A percentile compares a stretch with the other conserved stretches of the same genome.
Conservation (phyloP, 1,140 invertebrate genomes). For the Bombus terrestris region DNA sequence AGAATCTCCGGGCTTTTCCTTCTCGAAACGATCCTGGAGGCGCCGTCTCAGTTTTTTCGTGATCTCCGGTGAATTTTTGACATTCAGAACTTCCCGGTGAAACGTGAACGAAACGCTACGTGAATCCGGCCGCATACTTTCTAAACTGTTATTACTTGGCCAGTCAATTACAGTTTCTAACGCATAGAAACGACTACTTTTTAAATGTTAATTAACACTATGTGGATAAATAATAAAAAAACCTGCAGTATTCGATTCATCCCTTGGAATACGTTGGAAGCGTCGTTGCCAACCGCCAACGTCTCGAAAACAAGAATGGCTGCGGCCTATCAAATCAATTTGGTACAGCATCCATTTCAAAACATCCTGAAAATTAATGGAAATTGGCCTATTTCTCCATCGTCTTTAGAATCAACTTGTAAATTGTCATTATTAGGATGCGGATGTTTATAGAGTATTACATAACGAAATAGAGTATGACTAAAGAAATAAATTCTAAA, state of each 20-base stretch:
- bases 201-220: not conserved
- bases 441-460: too few species aligned
- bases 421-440: not conserved
- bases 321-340: not conserved
- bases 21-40: constrained; percentile 81
- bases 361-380: not conserved
- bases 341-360: not conserved
- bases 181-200: not conserved
- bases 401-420: not conserved
- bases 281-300: constrained; percentile 44
- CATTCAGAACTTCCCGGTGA: constrained; percentile 75
- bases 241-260: constrained; percentile 2
- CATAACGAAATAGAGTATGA: too few species aligned
- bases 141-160: not conserved
- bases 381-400: not conserved
- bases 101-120: constrained; percentile 80
- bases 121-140: constrained; percentile 79
- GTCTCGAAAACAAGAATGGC: constrained; percentile 44
- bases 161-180: not conserved
- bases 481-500: too few species aligned
- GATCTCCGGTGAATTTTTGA: constrained; percentile 63
- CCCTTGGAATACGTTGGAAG: constrained; percentile 14
- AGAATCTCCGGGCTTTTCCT: constrained; percentile 67
- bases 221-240: not conserved
- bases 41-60: constrained; percentile 73